Base-by-base conservation (phyloP, 2,797 vertebrate genomes). In the Trachurus trachurus region DNA sequence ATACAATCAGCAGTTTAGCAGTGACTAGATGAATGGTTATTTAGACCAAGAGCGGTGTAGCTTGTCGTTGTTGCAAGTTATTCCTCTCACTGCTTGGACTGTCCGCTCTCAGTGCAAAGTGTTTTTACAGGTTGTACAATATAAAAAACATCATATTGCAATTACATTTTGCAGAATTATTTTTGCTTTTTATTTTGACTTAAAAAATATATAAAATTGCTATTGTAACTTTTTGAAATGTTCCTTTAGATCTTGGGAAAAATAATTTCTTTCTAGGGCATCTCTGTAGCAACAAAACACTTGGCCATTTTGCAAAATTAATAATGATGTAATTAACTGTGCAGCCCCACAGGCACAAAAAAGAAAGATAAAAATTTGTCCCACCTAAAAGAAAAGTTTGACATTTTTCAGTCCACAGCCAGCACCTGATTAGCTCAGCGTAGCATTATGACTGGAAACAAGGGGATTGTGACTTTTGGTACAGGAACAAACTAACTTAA, bases 381-480 rank as follows among this genome's bases (percentile, higher is more conserved):
- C 6, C 37, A 50, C 19, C 3, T 49, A 8, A 40, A 66, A 26
- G 17, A 3, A 71, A 37, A 10, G 16, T 34, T 71, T 53, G 63
- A 62, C 3, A 56, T 67, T 73, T 45, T 22, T 5, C 16, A 63
- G 10, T 9, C 21, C 63, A 37, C 22, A 57, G 44, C 22, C 22
- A 62, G 8, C 13, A 69, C 52, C 31, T 22, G 0, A 50, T 29
- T 3, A 64, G 11, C 4, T 40, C 60, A 45, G 17, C 15, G 11
- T 68, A 39, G 17, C 5, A 40, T 19, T 49, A 45, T 45, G 13
- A 52, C 12, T 47, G 40, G 42, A 75, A 66, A 57, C 12, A 29
- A 6, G 7, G 4, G 9, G 8, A 84, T 26, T 77, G 70, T 58
- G 75, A 80, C 63, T 84, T 87, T 85, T 74, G 90, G 89, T 93